Base-by-base conservation (phyloP, 37 sponge, comb jelly and placozoan genomes). In the Ephydatia muelleri region DNA sequence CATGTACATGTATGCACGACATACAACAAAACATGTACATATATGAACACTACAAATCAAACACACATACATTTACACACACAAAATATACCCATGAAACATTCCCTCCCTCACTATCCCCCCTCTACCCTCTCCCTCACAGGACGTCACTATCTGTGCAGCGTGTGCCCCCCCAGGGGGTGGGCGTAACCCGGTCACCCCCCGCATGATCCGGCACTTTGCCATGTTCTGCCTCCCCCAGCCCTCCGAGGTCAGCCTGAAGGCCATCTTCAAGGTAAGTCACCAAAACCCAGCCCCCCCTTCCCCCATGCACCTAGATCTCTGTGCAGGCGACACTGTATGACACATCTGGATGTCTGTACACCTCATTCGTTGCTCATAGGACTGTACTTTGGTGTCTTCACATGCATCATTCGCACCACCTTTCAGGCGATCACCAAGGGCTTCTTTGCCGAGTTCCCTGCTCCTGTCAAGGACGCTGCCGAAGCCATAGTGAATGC, bases 101-200 rank as follows among this genome's bases (percentile, higher is more conserved):
- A 72, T 72, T 13, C 23, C 26, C 30, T 25, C 13, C 29, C 26
- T 34, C 9, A 80, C 65, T 16, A 32, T 1, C 6, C 26, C 13
- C 22, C 16, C 19, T 21, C 30, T 35, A 34, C 3, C 34, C n/a
- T 28, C 57, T 21, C 12, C 57, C 12, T 68, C 49, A 23, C 68
- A 92, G 88, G 97, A 98, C 84, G 94, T 96, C 65, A 96, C 89
- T 4, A 90, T 98, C 43, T 91, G 91, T 88, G 95, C 97, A n/a
- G 99, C 97, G 6, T 98, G 99, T 91, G 99, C 95, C 28, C 99
- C 99, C 34, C 99, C 99, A 11, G 97, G 99, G 38, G 99, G 99
- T 30, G 99, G 99, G 47, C 91, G 99, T 33, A 98, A 98, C 86
- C 97, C 97, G 2, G 89, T 98, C 70, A 95, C 99, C 31, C 95